A percentile compares a stretch with the other conserved stretches of the same genome.
phyloP scores from a whole-genome alignment of 2,113 vertebrate genomes.

The Ardeotis arabs region DNA sequence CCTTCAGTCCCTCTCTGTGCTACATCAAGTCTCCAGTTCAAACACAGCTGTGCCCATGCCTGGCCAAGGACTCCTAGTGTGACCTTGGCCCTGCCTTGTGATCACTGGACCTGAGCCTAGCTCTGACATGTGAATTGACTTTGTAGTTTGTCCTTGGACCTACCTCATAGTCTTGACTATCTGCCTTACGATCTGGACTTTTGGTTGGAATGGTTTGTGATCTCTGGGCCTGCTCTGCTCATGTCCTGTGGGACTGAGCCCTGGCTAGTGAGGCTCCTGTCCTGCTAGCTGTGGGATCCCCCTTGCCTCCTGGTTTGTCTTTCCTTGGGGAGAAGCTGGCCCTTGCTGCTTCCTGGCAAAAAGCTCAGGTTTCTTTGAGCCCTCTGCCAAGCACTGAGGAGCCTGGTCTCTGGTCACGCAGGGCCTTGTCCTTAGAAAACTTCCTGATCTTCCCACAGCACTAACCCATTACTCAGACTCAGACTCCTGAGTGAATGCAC shows the following conservation, averaged over 20 bases:
- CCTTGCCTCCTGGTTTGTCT: neutral
- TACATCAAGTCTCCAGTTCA: neutral
- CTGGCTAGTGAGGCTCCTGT: neutral
- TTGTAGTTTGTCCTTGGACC: neutral
- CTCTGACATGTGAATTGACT: neutral
- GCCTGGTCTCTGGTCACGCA: accelerated
- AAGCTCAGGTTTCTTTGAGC: neutral
- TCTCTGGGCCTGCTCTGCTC: neutral
- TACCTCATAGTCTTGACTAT: neutral
- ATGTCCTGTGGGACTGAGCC: neutral
- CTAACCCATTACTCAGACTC: neutral
- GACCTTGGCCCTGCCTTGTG: neutral
- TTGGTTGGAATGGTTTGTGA: neutral
- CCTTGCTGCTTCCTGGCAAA: neutral
- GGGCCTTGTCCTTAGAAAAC: neutral
- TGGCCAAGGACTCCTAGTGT: neutral
- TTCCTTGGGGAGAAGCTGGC: neutral
- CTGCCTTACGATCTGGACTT: neutral
- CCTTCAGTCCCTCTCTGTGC: neutral
- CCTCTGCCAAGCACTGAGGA: accelerated
- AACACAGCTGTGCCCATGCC: constrained; percentile 20
- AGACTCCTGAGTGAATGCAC: neutral
- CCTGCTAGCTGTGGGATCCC: neutral
- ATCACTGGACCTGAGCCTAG: neutral
- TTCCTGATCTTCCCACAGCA: neutral